Evolutionary conservation across 2,797 vertebrate genomes (phyloP).

Genomic region (Orientallactaga sibirica): DNA sequence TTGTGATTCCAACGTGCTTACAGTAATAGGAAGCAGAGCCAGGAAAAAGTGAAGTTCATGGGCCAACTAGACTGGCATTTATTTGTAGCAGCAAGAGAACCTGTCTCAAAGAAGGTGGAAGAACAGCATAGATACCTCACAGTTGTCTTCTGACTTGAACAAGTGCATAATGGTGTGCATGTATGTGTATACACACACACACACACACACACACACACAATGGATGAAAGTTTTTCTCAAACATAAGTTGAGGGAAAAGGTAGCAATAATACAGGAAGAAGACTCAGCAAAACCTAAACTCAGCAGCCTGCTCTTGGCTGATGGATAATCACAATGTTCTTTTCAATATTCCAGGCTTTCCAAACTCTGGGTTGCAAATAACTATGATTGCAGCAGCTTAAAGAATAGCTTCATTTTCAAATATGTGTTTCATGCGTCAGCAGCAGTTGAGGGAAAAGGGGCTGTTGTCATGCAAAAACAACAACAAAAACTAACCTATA

Average conservation of each 20-base stretch:
- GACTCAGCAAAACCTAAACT: not conserved
- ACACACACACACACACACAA: too few species aligned
- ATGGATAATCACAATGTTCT: not conserved
- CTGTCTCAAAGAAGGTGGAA: too few species aligned
- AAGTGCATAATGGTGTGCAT: too few species aligned
- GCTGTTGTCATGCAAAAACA: not conserved
- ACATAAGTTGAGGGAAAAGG: not conserved
- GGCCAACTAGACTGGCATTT: too few species aligned
- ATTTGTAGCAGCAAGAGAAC: too few species aligned
- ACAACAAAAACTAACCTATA: not conserved
- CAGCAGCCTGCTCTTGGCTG: not conserved
- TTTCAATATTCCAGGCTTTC: constrained; percentile 13
- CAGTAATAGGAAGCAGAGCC: too few species aligned
- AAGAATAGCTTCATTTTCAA: not conserved
- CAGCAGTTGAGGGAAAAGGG: not conserved
- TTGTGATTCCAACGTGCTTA: too few species aligned
- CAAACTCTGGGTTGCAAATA: constrained; percentile 3
- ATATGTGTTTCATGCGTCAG: not conserved
- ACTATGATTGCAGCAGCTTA: not conserved
- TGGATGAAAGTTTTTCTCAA: too few species aligned
- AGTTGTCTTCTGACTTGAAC: too few species aligned
- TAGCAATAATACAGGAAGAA: not conserved
- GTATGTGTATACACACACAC: too few species aligned
- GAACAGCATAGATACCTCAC: too few species aligned
- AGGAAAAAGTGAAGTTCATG: too few species aligned